phyloP scores from a whole-genome alignment of 2,113 vertebrate species.

The Madoqua kirkii region DNA sequence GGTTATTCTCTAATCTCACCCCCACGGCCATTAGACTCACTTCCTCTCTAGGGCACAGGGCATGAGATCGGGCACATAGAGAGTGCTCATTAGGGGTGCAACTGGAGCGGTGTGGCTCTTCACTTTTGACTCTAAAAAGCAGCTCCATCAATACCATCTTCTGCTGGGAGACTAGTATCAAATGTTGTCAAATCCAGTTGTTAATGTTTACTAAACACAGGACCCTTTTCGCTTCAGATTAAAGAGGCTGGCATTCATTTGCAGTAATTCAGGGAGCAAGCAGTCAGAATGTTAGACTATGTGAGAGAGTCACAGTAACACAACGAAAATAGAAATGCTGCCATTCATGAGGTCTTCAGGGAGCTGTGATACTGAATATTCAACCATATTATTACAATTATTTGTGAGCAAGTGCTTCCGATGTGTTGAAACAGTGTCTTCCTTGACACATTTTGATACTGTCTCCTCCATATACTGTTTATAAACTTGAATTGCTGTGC shows the following conservation, averaged over 20 bases:
- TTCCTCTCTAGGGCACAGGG: background rate
- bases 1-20: background rate
- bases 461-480: no score
- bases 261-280: background rate
- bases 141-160: rapidly evolving
- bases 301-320: background rate
- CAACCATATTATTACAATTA: background rate
- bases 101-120: rapidly evolving
- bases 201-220: background rate
- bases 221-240: background rate
- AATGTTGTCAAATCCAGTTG: background rate
- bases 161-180: rapidly evolving
- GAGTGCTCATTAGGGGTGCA: rapidly evolving
- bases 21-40: rapidly evolving
- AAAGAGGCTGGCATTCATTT: background rate
- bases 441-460: background rate
- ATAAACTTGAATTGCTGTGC: background rate
- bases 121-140: background rate
- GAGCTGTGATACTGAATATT: background rate
- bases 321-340: background rate
- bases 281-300: background rate
- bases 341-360: background rate
- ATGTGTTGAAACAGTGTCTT: background rate
- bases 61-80: rapidly evolving
- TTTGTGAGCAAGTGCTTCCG: background rate